Evolutionary conservation across 2,113 vertebrate species (phyloP).

Genomic region (Pituophis catenifer): DNA sequence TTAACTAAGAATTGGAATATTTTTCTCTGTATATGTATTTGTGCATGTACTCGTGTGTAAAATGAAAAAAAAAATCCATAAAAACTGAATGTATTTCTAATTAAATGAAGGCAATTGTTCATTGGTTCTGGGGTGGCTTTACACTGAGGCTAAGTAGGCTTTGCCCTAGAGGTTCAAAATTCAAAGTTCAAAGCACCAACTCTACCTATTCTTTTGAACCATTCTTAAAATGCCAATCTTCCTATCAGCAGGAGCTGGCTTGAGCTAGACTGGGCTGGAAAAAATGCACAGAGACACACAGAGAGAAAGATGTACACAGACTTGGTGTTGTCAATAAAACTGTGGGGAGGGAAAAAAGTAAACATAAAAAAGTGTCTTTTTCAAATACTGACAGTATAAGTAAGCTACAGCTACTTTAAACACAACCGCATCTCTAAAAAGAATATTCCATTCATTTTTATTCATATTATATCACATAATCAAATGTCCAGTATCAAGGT

Average conservation of each 20-base stretch:
- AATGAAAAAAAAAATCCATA: not conserved
- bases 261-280: not conserved
- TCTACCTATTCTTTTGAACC: not conserved
- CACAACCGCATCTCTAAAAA: not conserved
- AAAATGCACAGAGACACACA: not conserved
- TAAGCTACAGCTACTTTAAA: not conserved
- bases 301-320: not conserved
- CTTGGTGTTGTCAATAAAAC: not conserved
- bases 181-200: not conserved
- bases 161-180: not conserved
- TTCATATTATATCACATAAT: not conserved
- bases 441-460: not conserved
- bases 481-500: not conserved
- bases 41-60: not conserved
- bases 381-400: not conserved
- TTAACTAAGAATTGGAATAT: not conserved
- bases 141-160: not conserved
- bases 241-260: not conserved
- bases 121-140: not conserved
- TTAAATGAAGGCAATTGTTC: not conserved
- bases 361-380: not conserved
- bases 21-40: not conserved
- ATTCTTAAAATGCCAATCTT: not conserved
- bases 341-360: not conserved
- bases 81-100: not conserved